Conservation (phyloP, 2,113 vertebrate genomes). For the Xiphias gladius region DNA sequence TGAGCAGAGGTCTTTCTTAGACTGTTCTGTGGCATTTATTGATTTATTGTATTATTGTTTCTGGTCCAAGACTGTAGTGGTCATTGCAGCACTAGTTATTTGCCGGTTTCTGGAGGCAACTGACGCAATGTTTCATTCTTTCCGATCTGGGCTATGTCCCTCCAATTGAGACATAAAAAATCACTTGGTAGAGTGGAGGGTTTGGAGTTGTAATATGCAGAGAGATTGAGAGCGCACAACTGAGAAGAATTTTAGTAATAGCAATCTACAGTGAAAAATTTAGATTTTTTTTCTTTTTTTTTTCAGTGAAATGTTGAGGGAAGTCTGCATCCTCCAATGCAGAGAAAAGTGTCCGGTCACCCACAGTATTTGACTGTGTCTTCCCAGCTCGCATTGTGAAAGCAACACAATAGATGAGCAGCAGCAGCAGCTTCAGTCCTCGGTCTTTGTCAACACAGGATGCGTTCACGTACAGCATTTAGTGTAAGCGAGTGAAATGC, state of each 20-base stretch:
- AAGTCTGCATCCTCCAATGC: neutral
- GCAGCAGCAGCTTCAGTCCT: neutral
- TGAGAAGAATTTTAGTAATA: no score
- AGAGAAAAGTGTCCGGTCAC: neutral
- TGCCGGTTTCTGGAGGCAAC: neutral
- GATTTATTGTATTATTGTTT: no score
- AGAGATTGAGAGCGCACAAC: no score
- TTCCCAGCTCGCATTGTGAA: no score
- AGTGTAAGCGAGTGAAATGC: no score
- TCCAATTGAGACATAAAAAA: neutral
- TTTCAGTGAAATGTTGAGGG: no score
- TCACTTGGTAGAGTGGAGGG: neutral
- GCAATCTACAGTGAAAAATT: neutral
- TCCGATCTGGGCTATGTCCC: neutral
- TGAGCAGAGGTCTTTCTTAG: neutral
- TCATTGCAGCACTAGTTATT: neutral
- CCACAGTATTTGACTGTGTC: neutral
- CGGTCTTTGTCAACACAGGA: neutral
- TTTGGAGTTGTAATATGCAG: no score
- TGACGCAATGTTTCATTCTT: no score
- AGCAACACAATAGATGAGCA: neutral
- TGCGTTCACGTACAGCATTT: neutral
- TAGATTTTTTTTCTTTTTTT: no score
- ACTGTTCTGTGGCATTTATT: neutral
- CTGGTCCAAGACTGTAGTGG: no score